These are phyloP conservation scores for Sericinus montela DNA, from an alignment of 2,888 invertebrate genomes.

Conservation along the genomic window DNA sequence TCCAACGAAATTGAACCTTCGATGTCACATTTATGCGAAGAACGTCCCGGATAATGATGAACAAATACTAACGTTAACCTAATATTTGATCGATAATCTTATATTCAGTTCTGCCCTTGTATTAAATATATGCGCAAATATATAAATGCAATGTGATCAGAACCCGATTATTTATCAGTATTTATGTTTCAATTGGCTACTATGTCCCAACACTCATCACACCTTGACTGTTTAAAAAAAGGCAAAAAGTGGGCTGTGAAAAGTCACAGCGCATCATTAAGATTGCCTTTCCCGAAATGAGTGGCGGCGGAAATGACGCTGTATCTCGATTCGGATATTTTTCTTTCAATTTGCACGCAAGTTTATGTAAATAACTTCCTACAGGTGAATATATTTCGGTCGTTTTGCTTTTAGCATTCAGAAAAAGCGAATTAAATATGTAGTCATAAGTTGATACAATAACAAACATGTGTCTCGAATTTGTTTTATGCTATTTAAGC, in stretches of 20 bases:
- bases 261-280: slow-evolving; percentile 2
- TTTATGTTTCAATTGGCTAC: slow-evolving; percentile 4
- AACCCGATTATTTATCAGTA: slow-evolving; percentile 8
- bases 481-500: too few relatives aligned
- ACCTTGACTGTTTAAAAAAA: slow-evolving; percentile 5
- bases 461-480: too few relatives aligned
- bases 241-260: slow-evolving; percentile 12
- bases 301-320: slow-evolving; percentile 7
- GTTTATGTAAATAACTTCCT: slow-evolving; percentile 12
- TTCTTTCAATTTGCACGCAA: slow-evolving; percentile 3
- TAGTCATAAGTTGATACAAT: too few relatives aligned
- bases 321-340: slow-evolving; percentile 3
- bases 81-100: too few relatives aligned
- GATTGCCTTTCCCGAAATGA: slow-evolving; percentile 13
- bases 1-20: too few relatives aligned
- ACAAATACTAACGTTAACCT: too few relatives aligned
- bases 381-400: not conserved
- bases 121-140: slow-evolving; percentile 8
- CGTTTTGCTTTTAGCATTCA: too few relatives aligned
- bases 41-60: too few relatives aligned
- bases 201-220: slow-evolving; percentile 5
- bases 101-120: not conserved
- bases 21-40: too few relatives aligned
- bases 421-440: too few relatives aligned
- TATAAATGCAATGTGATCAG: not conserved